Evolutionary conservation across 2,113 vertebrate genomes (phyloP).

Genomic region (Ia io): DNA sequence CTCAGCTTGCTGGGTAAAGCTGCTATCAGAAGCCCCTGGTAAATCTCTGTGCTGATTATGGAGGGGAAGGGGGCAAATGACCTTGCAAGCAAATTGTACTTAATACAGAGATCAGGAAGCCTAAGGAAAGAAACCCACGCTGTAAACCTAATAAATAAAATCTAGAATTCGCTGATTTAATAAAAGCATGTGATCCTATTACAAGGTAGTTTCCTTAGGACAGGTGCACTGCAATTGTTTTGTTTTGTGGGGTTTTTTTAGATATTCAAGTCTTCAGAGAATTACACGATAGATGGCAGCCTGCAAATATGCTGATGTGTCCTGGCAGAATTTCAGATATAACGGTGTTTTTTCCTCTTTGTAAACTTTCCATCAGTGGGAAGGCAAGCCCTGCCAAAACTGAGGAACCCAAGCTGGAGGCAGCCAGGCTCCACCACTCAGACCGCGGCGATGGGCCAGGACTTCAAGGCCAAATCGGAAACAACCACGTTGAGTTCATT

Average conservation of each 20-base stretch:
- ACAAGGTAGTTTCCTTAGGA: conserved; percentile 76
- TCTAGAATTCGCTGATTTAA: conserved; percentile 39
- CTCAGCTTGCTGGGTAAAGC: not conserved
- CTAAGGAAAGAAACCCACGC: conserved; percentile 9
- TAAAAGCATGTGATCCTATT: conserved; percentile 56
- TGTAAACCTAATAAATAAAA: conserved; percentile 54
- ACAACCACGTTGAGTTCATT: conserved; percentile 84
- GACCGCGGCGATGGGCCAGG: conserved; percentile 77
- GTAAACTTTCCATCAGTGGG: conserved; percentile 84
- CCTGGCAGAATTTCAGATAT: conserved; percentile 81
- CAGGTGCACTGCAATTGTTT: conserved; percentile 76
- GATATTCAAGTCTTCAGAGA: conserved; percentile 79
- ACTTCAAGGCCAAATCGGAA: conserved; percentile 83
- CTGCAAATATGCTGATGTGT: conserved; percentile 79
- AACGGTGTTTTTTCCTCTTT: conserved; percentile 76
- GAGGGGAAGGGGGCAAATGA: not conserved
- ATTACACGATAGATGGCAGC: conserved; percentile 79
- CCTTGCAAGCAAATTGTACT: not conserved
- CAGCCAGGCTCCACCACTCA: conserved; percentile 71
- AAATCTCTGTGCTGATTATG: not conserved
- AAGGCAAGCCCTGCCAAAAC: conserved; percentile 81
- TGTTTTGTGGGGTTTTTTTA: not conserved
- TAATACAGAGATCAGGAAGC: conserved; percentile 6
- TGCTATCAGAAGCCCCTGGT: conserved; percentile 2
- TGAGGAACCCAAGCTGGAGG: conserved; percentile 83